These are phyloP conservation scores for Monodelphis domestica DNA, from an alignment of 2,797 vertebrate genomes.

Conservation along the genomic window DNA sequence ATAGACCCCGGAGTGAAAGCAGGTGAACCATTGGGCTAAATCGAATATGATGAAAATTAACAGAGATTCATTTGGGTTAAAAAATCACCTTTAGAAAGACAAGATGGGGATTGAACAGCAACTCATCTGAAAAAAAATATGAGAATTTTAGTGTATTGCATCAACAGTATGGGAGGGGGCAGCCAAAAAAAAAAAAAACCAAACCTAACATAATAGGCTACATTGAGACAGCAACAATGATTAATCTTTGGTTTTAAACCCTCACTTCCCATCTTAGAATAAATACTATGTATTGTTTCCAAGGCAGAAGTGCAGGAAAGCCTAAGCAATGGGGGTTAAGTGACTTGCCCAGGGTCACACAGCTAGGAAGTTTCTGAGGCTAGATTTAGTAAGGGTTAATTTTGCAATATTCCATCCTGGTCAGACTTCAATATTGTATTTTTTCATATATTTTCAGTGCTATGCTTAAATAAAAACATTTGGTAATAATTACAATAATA, in stretches of 20 bases:
- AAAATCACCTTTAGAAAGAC: background rate
- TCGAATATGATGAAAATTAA: background rate
- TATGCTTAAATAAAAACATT: background rate
- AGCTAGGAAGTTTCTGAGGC: too few relatives aligned
- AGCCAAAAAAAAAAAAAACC: too few relatives aligned
- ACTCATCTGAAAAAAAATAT: background rate
- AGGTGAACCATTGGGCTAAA: background rate
- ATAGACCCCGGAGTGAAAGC: background rate
- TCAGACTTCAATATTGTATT: background rate
- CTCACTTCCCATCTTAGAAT: too few relatives aligned
- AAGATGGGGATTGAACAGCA: background rate
- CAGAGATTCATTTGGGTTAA: background rate
- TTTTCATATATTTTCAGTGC: background rate
- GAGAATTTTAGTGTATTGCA: background rate
- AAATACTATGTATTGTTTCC: too few relatives aligned
- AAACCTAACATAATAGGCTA: background rate
- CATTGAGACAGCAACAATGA: background rate
- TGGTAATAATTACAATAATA: background rate
- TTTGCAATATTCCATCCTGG: background rate
- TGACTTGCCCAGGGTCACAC: too few relatives aligned
- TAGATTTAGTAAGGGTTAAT: background rate
- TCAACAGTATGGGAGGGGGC: background rate
- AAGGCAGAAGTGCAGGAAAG: too few relatives aligned
- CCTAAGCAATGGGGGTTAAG: too few relatives aligned
- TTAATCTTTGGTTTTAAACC: too few relatives aligned